phyloP scores from a whole-genome alignment of 2,797 vertebrate species.

The Galaxias olidus region DNA sequence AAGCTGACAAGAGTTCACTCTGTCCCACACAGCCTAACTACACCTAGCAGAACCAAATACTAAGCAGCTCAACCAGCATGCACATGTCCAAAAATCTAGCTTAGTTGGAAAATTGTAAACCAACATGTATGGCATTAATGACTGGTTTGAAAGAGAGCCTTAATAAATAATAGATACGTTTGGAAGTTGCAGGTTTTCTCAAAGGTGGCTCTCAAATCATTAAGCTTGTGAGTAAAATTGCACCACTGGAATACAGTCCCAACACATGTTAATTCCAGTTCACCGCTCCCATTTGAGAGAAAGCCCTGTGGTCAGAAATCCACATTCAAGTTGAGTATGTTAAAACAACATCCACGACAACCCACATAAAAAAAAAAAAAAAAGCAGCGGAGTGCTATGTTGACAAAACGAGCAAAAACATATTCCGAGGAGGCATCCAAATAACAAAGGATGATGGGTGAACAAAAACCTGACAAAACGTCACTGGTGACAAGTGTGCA shows the following conservation, averaged over 20 bases:
- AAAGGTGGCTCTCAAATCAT: slow-evolving; percentile 29
- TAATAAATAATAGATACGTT: background rate
- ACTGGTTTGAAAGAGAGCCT: background rate
- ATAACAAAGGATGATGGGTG: slow-evolving; percentile 31
- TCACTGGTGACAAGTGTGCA: slow-evolving; percentile 72
- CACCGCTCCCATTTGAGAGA: too few relatives aligned
- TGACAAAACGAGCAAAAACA: slow-evolving; percentile 40
- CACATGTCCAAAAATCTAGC: slow-evolving; percentile 76
- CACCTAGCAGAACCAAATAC: slow-evolving; percentile 67
- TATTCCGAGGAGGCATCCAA: slow-evolving; percentile 25
- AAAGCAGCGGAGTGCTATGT: slow-evolving; percentile 32
- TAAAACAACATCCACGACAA: slow-evolving; percentile 29
- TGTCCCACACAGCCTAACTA: slow-evolving; percentile 41
- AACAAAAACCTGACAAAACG: slow-evolving; percentile 58
- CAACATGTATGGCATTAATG: slow-evolving; percentile 16
- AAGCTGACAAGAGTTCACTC: slow-evolving; percentile 44
- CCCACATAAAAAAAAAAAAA: slow-evolving; percentile 29
- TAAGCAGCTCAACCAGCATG: slow-evolving; percentile 90
- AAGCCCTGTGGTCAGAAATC: too few relatives aligned
- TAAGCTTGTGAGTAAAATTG: slow-evolving; percentile 12
- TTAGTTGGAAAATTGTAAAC: slow-evolving; percentile 55
- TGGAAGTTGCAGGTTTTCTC: background rate
- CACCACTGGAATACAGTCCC: too few relatives aligned
- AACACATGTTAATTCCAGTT: too few relatives aligned
- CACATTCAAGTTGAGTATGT: too few relatives aligned